phyloP scores from a whole-genome alignment of 2,113 vertebrate species.

The Excalfactoria chinensis region DNA sequence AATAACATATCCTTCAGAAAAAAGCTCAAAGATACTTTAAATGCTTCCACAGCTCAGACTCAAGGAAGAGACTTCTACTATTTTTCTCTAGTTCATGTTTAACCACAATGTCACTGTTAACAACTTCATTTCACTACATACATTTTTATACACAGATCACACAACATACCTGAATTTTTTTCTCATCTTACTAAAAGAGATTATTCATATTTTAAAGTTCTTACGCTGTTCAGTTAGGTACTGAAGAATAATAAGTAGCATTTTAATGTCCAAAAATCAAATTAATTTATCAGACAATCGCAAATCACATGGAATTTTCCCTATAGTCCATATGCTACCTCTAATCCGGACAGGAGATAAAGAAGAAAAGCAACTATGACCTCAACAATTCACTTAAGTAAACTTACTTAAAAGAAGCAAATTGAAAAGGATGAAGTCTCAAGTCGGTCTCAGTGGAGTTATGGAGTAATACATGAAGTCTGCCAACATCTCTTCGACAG shows the following conservation, averaged over 20 bases:
- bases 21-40: neutral
- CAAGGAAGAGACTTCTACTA: neutral
- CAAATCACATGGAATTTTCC: neutral
- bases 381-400: neutral
- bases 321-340: neutral
- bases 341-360: neutral
- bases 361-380: neutral
- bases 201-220: neutral
- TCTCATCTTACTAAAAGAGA: neutral
- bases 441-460: neutral
- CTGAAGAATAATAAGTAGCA: neutral
- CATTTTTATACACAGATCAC: neutral
- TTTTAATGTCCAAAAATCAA: neutral
- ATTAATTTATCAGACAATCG: neutral
- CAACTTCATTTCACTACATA: neutral
- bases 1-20: neutral
- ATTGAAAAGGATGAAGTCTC: neutral
- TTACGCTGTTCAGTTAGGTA: neutral
- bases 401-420: neutral
- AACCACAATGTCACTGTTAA: neutral
- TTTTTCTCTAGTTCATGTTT: neutral
- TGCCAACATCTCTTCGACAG: neutral
- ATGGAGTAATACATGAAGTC: neutral
- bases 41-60: neutral
- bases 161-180: neutral